Evolutionary conservation across 2,797 vertebrate genomes (phyloP), one percentile per base, ranked within the genome.

Genomic region (Hafferia zeledoni): DNA sequence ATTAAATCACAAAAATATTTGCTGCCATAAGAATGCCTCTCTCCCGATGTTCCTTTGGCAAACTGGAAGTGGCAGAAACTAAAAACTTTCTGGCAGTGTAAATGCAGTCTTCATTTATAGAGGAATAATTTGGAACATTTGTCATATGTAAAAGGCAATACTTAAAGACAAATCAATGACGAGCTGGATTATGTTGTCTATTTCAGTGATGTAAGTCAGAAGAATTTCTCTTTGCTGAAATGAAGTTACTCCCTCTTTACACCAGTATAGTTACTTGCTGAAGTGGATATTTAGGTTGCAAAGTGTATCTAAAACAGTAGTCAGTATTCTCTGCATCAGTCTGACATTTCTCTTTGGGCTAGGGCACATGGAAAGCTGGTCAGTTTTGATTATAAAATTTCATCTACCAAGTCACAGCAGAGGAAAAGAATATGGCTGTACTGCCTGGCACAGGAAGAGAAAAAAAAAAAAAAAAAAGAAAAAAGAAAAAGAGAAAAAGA

Each of bases 1-100:
- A 72, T 19, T 57, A 64, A 67, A 59, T 80, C 83, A 89, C 27
- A 83, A 41, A 90, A 65, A 22, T 72, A 90, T 84, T 87, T 86
- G 25, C 72, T 90, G 47, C 63, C 68, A 55, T 64, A 47, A 59
- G 28, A 61, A 75, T 9, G 9, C 69, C 57, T 89, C 57, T 55
- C 52, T 77, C 80, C 77, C 31, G 33, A 50, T 83, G 56, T 72
- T 94, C 27, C 60, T 90, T 59, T 60, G 63, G 86, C 80, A 77
- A 39, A 67, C 41, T 28, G 20, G n/a, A 84, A 68, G 75, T 47
- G 43, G 72, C 70, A 81, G 90, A 91, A 69, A 94, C 22, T 74
- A 89, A 83, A 64, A 61, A 33, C 28, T 79, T 61, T 8, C 41
- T 43, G 63, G 79, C 69, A 75, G 25, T 43, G 4, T 46, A 37